Conservation (phyloP, 2,113 vertebrate species). For the Sander lucioperca region DNA sequence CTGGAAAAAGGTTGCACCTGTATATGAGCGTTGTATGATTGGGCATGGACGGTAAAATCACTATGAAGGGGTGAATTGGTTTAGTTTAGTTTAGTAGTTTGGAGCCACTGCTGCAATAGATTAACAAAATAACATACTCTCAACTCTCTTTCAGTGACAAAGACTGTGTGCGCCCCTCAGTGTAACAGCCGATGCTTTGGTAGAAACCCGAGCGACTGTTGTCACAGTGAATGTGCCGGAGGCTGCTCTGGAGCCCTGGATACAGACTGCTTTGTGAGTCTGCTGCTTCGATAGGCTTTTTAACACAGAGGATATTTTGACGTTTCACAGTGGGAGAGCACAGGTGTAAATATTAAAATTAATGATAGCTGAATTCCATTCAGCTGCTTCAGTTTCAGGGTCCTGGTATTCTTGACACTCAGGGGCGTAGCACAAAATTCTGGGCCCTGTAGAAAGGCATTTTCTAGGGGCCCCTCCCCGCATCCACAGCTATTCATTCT, state of each 20-base stretch:
- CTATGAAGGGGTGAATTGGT: neutral
- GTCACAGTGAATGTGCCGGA: conserved; percentile 93
- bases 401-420: too few relatives aligned
- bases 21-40: neutral
- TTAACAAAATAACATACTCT: neutral
- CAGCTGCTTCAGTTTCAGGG: too few relatives aligned
- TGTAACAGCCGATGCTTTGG: conserved; percentile 95
- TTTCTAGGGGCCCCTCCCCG: too few relatives aligned
- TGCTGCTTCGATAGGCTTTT: neutral
- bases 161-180: conserved; percentile 93
- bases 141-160: conserved; percentile 87
- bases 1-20: neutral
- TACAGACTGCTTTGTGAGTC: conserved; percentile 92
- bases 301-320: neutral
- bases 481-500: too few relatives aligned
- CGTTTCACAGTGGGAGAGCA: neutral
- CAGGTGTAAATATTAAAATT: neutral
- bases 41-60: neutral
- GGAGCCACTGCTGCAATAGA: neutral
- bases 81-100: too few relatives aligned
- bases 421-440: too few relatives aligned
- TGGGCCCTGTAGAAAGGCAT: too few relatives aligned
- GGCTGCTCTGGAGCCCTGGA: conserved; percentile 91
- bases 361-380: neutral
- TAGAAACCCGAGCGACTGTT: conserved; percentile 90